phyloP scores from a whole-genome alignment of 2,888 invertebrate genomes.

The Ecliptopera silaceata region DNA sequence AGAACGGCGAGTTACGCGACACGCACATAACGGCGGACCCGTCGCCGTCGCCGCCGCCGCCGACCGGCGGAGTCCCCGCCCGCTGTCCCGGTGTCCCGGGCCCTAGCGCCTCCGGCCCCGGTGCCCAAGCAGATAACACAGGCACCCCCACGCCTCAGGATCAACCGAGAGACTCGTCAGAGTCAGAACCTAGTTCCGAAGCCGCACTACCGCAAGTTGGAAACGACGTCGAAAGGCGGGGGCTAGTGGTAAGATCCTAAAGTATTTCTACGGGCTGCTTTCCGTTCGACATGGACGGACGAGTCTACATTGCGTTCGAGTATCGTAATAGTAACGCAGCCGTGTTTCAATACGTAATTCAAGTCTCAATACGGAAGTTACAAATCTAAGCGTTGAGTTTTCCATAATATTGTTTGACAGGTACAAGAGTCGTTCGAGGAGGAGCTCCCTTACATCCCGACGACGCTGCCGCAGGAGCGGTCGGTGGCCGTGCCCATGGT shows the following conservation, averaged over 20 bases:
- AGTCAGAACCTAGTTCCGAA: slow-evolving; percentile 40
- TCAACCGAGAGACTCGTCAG: slow-evolving; percentile 38
- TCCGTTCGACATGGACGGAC: too few relatives aligned
- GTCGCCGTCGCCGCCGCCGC: slow-evolving; percentile 27
- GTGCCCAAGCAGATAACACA: background rate
- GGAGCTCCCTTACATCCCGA: slow-evolving; percentile 94
- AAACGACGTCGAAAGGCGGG: slow-evolving; percentile 86
- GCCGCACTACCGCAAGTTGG: slow-evolving; percentile 48
- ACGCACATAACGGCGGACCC: slow-evolving; percentile 33
- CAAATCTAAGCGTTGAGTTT: too few relatives aligned
- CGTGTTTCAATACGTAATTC: too few relatives aligned
- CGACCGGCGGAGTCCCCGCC: slow-evolving; percentile 18
- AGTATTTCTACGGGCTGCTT: background rate
- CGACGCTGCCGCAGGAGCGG: slow-evolving; percentile 93
- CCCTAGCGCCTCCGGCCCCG: too few relatives aligned
- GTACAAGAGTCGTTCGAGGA: slow-evolving; percentile 92
- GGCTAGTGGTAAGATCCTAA: slow-evolving; percentile 81
- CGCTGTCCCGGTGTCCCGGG: slow-evolving; percentile 6
- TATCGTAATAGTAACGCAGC: too few relatives aligned
- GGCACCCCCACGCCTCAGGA: slow-evolving; percentile 34
- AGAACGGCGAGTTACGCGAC: slow-evolving; percentile 77
- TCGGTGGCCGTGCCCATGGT: slow-evolving; percentile 91
- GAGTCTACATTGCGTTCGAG: too few relatives aligned
- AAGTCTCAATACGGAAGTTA: too few relatives aligned
- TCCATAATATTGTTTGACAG: background rate